Evolutionary conservation across 2,797 vertebrate genomes (phyloP), one percentile per base, ranked within the genome.

Genomic region (Florisuga fusca): DNA sequence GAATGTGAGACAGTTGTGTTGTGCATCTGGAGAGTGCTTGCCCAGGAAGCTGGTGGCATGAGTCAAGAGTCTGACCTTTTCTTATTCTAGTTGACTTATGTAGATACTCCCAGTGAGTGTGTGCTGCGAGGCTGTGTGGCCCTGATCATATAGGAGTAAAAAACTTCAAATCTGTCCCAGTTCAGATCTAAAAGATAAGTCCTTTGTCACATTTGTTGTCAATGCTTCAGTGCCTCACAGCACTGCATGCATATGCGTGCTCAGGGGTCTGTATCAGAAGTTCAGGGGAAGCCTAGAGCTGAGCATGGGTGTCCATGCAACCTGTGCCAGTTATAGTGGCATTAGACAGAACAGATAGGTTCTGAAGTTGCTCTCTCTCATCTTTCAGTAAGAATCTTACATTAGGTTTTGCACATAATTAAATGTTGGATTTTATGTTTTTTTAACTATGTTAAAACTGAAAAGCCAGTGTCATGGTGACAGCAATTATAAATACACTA

Each of bases 291-390:
- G 64, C 57, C 55, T 54, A 8, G 25, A 33, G 18, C 59, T 45
- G 20, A 0, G 4, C 10, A 6, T 18, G 23, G 17, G 15, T 82
- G 59, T 58, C 59, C 25, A 8, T 38, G n/a, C 26, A 6, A 0
- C 9, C 12, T 15, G 3, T 13, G 41, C 26, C 23, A 38, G 3
- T 71, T 12, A 4, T 7, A 45, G 62, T 53, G 74, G 23, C 13
- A 18, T 3, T 10, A 29, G 22, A 31, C 54, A 75, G 58, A 33
- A 26, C 2, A 61, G 17, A 71, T 15, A 54, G 16, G 26, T 78
- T 75, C 26, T 19, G 33, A 81, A 50, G 29, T 53, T 71, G 7
- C 46, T 16, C 14, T 15, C 15, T 80, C 17, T 45, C 5, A 45
- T 29, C 87, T 76, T 80, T 73, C 68, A 18, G 17, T 34, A 74